phyloP scores from a whole-genome alignment of 2,888 invertebrate genomes.

The Aquatica leii region DNA sequence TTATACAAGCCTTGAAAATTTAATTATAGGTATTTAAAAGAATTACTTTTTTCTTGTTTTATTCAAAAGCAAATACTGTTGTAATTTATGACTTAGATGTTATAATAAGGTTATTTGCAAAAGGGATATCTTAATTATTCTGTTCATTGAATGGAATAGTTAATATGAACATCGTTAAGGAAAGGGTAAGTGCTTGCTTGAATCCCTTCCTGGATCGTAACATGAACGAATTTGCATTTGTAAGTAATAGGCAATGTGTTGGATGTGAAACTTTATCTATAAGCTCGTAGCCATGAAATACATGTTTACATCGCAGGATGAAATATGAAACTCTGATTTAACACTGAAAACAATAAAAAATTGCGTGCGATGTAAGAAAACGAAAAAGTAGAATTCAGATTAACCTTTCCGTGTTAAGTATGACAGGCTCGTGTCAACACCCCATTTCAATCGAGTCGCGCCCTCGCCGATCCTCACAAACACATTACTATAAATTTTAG shows the following conservation, averaged over 20 bases:
- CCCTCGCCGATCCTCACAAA: slow-evolving; percentile 54
- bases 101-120: too few relatives aligned
- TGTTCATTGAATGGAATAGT: background rate
- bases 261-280: too few relatives aligned
- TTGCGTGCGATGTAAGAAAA: slow-evolving; percentile 39
- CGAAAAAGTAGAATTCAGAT: slow-evolving; percentile 41
- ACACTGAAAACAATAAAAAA: slow-evolving; percentile 19
- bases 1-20: too few relatives aligned
- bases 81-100: too few relatives aligned
- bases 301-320: too few relatives aligned
- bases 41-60: too few relatives aligned
- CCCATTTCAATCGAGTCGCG: slow-evolving; percentile 55
- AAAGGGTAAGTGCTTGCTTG: slow-evolving; percentile 12
- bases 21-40: too few relatives aligned
- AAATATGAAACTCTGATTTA: too few relatives aligned
- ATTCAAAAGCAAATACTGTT: too few relatives aligned
- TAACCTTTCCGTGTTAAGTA: slow-evolving; percentile 50
- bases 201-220: background rate
- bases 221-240: slow-evolving; percentile 3
- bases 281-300: too few relatives aligned
- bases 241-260: background rate
- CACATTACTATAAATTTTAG: slow-evolving; percentile 56
- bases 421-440: slow-evolving; percentile 60
- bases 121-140: too few relatives aligned
- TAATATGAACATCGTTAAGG: slow-evolving; percentile 4